Evolutionary conservation across 2,113 vertebrate genomes (phyloP).

Genomic region (Xyliphius kryptos): DNA sequence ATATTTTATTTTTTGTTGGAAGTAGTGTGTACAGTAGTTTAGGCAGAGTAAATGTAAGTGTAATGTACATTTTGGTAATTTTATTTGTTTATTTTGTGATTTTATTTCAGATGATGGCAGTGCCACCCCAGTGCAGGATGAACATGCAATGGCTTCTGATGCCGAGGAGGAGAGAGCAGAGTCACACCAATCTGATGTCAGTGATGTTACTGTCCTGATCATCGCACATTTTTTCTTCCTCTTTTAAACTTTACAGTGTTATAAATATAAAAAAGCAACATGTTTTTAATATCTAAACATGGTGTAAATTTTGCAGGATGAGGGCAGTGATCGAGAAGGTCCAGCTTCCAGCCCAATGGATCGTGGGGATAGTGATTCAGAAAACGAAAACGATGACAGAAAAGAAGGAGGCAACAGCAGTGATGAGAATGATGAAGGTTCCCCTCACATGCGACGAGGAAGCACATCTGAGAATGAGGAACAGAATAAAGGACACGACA

Average conservation of each 20-base stretch:
- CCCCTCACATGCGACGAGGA: constrained; percentile 36
- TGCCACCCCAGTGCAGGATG: constrained; percentile 92
- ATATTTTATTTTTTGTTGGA: too few relatives aligned
- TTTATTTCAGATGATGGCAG: constrained; percentile 84
- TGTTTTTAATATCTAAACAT: too few relatives aligned
- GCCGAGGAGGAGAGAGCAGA: constrained; percentile 77
- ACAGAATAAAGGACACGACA: constrained; percentile 42
- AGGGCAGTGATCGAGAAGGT: constrained; percentile 76
- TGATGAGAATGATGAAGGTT: constrained; percentile 63
- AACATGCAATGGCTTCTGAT: constrained; percentile 81
- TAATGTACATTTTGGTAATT: too few relatives aligned
- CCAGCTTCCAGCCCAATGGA: constrained; percentile 32
- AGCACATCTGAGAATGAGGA: constrained; percentile 56
- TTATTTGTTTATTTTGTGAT: not conserved
- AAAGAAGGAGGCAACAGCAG: constrained; percentile 52
- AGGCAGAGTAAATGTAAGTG: too few relatives aligned
- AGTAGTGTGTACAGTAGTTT: too few relatives aligned
- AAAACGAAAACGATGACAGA: constrained; percentile 48
- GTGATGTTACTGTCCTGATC: constrained; percentile 11
- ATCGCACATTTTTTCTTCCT: too few relatives aligned
- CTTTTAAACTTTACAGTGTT: too few relatives aligned
- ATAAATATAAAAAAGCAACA: too few relatives aligned
- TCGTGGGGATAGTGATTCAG: constrained; percentile 58
- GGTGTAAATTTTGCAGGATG: constrained; percentile 64
- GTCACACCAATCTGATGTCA: constrained; percentile 77